Percentiles rank a stretch among this genome's conserved stretches.
phyloP scores from a whole-genome alignment of 2,888 invertebrate species.

The Cephus pygmeus region DNA sequence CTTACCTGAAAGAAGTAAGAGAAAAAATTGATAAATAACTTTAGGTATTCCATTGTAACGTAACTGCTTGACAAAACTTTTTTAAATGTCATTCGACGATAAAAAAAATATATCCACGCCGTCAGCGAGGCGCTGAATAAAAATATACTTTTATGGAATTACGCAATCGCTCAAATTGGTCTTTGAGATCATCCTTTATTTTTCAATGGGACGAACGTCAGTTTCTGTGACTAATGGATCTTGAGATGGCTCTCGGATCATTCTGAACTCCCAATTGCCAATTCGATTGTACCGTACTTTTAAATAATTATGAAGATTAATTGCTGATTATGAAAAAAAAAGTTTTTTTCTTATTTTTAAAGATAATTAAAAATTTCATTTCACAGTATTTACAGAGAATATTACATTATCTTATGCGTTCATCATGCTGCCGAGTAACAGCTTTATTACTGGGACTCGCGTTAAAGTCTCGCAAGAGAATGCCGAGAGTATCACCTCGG shows the following conservation, averaged over 20 bases:
- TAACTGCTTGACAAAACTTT: neutral
- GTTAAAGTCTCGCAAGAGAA: neutral
- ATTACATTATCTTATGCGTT: neutral
- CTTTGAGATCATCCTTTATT: neutral
- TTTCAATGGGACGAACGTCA: neutral
- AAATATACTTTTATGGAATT: neutral
- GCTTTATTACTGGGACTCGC: neutral
- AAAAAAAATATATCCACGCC: neutral
- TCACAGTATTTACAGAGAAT: neutral
- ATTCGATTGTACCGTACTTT: too few species aligned
- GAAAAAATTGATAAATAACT: slow-evolving; percentile 6
- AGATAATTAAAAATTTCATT: neutral
- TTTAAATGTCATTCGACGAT: neutral
- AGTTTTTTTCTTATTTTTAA: neutral
- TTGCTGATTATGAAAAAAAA: neutral
- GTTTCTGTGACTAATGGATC: neutral
- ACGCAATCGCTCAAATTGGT: neutral
- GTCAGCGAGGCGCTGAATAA: neutral
- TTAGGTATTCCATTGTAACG: neutral
- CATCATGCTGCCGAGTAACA: neutral
- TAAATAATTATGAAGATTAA: neutral
- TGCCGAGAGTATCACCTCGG: neutral
- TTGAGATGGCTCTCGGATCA: too few species aligned
- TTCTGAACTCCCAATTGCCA: too few species aligned
- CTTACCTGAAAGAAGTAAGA: slow-evolving; percentile 48